Base-by-base conservation (phyloP, 2,888 invertebrate species). In the Drosophila testacea region DNA sequence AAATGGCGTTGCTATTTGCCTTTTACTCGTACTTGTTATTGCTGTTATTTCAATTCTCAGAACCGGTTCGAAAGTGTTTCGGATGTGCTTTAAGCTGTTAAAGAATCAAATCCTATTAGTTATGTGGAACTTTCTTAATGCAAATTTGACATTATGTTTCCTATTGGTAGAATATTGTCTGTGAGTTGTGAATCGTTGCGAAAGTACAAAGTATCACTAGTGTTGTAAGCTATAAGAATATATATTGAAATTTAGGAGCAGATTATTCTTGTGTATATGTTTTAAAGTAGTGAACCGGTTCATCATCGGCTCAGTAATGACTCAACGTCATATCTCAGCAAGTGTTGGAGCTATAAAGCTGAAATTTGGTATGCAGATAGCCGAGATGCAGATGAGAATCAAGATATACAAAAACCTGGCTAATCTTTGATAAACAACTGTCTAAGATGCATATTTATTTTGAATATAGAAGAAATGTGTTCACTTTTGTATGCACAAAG, bases 351-450 rank as follows among this genome's bases (percentile, higher is more conserved):
- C 9, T 7, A 9, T 0, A 34, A 10, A 28, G 32, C n/a, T 39
- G 6, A 28, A 48, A 48, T 30, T 47, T 30, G 16, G 38, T 6
- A 16, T 28, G 10, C 6, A 52, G 13, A 50, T 36, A 22, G 22
- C 2, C 11, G 6, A 50, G 50, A 11, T 36, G 2, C 2, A 50
- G 36, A 30, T 52, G 4, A 39, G n/a, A 39, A 9, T 36, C 6
- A n/a, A 44, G 2, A 6, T 28, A 27, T 11, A 6, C 27, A 4
- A 3, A 27, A 42, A 22, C 4, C 7, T 4, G n/a, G 6, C 1
- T 36, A 36, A 51, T 27, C n/a, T 51, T 27, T 51, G 22, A 22
- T 22, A 22, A n/a, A n/a, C 38, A 39, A 7, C n/a, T 51, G 47
- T 13, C 6, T 5, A 34, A 32, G 6, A 4, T n/a, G 4, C 4